Evolutionary conservation across 2,113 vertebrate genomes (phyloP).

Genomic region (Cervus canadensis): DNA sequence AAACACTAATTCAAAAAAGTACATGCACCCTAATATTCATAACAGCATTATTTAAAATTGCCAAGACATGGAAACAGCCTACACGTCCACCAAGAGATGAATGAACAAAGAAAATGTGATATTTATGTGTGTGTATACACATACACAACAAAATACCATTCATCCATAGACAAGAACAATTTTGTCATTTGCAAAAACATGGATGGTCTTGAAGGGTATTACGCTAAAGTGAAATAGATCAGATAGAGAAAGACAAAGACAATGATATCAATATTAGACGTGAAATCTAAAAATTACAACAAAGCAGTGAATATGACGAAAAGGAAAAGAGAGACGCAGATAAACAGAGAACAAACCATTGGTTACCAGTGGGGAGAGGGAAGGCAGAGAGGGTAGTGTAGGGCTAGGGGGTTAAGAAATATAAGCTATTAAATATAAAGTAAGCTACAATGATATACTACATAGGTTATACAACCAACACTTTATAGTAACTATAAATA

Average conservation of each 20-base stretch:
- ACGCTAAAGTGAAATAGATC: not conserved
- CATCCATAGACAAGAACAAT: not conserved
- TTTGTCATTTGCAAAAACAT: not conserved
- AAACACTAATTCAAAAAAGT: not conserved
- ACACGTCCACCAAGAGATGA: not conserved
- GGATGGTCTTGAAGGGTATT: not conserved
- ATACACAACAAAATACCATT: not conserved
- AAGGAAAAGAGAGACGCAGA: not conserved
- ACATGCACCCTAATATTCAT: not conserved
- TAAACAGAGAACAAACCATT: not conserved
- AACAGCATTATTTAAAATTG: not conserved
- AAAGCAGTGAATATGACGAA: not conserved
- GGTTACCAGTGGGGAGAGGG: not conserved
- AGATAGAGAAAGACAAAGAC: not conserved
- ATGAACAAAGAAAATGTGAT: not conserved
- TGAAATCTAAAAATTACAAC: not conserved
- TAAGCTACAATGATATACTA: not conserved
- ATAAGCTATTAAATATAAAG: not conserved
- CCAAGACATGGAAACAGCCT: not conserved
- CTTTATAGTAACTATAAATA: not conserved
- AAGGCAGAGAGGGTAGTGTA: not conserved
- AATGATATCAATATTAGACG: not conserved
- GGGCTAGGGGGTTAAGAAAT: not conserved
- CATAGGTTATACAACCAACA: not conserved
- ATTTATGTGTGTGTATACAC: not conserved